A percentile compares a stretch with the other conserved stretches of the same genome.
These are phyloP conservation scores for Beris chalybata DNA, from an alignment of 2,888 invertebrate genomes.

Conservation along the genomic window DNA sequence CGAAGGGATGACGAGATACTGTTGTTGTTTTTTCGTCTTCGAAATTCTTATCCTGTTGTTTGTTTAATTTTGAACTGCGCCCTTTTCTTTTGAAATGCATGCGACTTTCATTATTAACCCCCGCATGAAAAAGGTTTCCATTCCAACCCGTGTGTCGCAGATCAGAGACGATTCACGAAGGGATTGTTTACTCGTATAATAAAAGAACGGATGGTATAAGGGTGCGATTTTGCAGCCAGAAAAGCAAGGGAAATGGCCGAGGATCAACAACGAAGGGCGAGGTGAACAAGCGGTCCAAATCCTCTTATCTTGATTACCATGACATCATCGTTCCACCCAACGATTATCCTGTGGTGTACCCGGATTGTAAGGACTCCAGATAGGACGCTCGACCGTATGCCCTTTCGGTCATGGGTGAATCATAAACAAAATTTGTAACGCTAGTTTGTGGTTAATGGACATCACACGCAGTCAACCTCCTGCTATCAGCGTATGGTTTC, in stretches of 20 bases:
- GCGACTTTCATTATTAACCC: constrained; percentile 13
- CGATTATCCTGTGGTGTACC: constrained; percentile 26
- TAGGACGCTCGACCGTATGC: constrained; percentile 14
- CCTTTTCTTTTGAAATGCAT: constrained; percentile 4
- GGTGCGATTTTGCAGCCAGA: neutral
- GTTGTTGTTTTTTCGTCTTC: neutral
- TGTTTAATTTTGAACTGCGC: constrained; percentile 17
- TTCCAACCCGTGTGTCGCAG: neutral
- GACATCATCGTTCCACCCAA: constrained; percentile 21
- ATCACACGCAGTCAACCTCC: constrained; percentile 1
- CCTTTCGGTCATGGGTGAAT: constrained; percentile 32
- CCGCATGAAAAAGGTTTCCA: neutral
- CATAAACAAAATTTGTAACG: constrained; percentile 35
- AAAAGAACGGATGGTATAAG: neutral
- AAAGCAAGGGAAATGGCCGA: constrained; percentile 7
- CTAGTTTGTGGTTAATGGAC: constrained; percentile 34
- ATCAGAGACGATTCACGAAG: constrained; percentile 10
- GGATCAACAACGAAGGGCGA: neutral
- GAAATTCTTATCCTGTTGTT: constrained; percentile 11
- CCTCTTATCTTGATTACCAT: constrained; percentile 33
- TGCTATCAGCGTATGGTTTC: constrained; percentile 28
- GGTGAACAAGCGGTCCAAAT: constrained; percentile 9
- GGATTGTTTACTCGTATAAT: neutral
- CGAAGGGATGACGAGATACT: constrained; percentile 2
- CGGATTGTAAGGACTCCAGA: constrained; percentile 10